A percentile compares a stretch with the other conserved stretches of the same genome.
phyloP scores from a whole-genome alignment of 2,797 vertebrate genomes.

The Craterocephalus amniculus region DNA sequence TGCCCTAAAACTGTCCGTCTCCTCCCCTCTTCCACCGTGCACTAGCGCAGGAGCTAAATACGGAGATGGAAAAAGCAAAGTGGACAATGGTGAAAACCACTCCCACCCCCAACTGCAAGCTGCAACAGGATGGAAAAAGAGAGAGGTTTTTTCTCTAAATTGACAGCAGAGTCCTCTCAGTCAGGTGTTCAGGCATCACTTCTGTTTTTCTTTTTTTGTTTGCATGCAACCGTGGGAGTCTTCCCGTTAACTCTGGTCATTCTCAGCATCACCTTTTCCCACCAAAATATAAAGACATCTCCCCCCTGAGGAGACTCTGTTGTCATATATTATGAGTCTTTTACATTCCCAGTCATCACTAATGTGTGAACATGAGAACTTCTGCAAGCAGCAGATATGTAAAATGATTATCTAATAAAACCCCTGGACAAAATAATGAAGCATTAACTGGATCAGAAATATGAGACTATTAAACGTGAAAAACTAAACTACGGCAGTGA shows the following conservation, averaged over 20 bases:
- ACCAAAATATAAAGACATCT: not conserved
- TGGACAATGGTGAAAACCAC: constrained; percentile 47
- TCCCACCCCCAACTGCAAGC: constrained; percentile 5
- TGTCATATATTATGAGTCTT: not conserved
- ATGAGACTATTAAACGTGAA: not conserved
- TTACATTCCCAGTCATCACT: not conserved
- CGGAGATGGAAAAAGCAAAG: constrained; percentile 62
- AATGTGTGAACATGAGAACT: not conserved
- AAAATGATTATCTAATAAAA: not conserved
- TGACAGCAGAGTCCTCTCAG: not conserved
- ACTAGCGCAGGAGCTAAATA: constrained; percentile 61
- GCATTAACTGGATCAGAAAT: not conserved
- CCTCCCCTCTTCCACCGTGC: constrained; percentile 66
- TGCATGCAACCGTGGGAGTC: not conserved
- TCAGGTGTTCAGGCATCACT: not conserved
- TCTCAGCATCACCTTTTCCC: not conserved
- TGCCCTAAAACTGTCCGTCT: constrained; percentile 67
- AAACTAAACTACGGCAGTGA: not conserved
- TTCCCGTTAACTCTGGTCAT: not conserved
- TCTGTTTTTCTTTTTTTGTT: not conserved
- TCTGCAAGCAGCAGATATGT: not conserved
- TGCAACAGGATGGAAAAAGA: constrained; percentile 19
- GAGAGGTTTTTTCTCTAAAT: not conserved
- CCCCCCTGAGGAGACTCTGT: not conserved
- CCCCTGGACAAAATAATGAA: not conserved